phyloP scores from a whole-genome alignment of 2,888 invertebrate genomes.

The Platycheirus albimanus region DNA sequence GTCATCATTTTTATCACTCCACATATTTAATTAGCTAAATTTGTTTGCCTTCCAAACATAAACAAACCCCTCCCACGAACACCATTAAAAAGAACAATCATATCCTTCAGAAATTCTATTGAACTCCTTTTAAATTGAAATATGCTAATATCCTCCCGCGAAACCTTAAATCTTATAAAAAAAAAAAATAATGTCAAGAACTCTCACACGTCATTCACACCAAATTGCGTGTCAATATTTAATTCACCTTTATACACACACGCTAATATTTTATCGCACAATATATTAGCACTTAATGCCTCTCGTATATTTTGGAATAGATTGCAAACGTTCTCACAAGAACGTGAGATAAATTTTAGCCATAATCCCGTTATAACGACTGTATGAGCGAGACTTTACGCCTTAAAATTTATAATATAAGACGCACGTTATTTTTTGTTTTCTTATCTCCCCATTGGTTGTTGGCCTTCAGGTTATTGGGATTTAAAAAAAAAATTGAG shows the following conservation, averaged over 20 bases:
- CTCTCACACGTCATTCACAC: conserved; percentile 1
- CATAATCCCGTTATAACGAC: neutral
- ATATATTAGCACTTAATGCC: neutral
- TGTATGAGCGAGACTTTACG: neutral
- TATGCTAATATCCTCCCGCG: conserved; percentile 4
- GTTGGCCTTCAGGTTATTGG: conserved; percentile 8
- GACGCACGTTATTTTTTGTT: no score
- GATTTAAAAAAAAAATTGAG: neutral
- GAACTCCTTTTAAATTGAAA: conserved; percentile 9
- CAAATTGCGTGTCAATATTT: conserved; percentile 18
- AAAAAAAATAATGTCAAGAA: neutral
- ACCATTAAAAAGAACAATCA: neutral
- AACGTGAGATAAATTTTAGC: neutral
- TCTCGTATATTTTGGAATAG: conserved; percentile 2
- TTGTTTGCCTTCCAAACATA: neutral
- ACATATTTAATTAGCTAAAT: no score
- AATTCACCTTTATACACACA: conserved; percentile 2
- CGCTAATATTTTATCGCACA: conserved; percentile 4
- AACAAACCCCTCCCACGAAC: neutral
- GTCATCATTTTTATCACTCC: no score
- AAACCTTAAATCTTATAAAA: neutral
- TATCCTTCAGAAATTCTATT: neutral
- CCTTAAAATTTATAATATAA: neutral
- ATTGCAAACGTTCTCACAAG: neutral
- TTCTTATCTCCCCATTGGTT: no score